Percentiles rank a stretch among this genome's conserved stretches.
These are phyloP conservation scores for Picus viridis DNA, from an alignment of 2,797 vertebrate species.

Conservation along the genomic window DNA sequence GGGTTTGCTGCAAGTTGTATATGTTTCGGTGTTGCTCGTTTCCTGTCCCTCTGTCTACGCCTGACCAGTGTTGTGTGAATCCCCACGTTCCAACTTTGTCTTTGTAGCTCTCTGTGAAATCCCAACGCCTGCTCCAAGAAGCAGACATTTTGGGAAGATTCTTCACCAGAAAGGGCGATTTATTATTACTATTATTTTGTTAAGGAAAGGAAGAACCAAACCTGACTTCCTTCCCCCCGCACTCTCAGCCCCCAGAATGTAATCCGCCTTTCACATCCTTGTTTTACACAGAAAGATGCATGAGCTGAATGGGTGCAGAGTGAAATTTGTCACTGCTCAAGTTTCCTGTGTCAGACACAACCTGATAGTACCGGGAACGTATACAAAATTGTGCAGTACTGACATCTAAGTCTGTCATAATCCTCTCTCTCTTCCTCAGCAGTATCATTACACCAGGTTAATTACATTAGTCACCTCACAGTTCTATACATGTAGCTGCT, in stretches of 20 bases:
- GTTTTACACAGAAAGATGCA: not conserved
- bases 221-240: not conserved
- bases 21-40: not conserved
- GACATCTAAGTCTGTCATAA: conserved; percentile 54
- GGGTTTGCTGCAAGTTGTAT: not conserved
- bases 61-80: conserved; percentile 16
- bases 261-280: conserved; percentile 4
- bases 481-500: conserved; percentile 62
- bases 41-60: conserved; percentile 45
- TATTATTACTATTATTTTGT: not conserved
- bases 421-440: conserved; percentile 40
- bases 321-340: conserved; percentile 35
- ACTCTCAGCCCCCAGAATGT: not conserved
- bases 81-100: not conserved
- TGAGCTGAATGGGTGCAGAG: conserved; percentile 32
- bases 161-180: conserved; percentile 29
- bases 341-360: conserved; percentile 62
- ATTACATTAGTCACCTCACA: conserved; percentile 64
- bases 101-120: conserved; percentile 54
- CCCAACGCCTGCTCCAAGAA: conserved; percentile 40
- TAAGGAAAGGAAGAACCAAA: conserved; percentile 22
- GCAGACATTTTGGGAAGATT: conserved; percentile 75
- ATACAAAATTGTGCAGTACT: conserved; percentile 36
- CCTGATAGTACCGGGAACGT: not conserved
- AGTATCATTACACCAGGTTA: conserved; percentile 53